Conservation (phyloP, 1,140 invertebrate genomes). For the Lucilia sericata region DNA sequence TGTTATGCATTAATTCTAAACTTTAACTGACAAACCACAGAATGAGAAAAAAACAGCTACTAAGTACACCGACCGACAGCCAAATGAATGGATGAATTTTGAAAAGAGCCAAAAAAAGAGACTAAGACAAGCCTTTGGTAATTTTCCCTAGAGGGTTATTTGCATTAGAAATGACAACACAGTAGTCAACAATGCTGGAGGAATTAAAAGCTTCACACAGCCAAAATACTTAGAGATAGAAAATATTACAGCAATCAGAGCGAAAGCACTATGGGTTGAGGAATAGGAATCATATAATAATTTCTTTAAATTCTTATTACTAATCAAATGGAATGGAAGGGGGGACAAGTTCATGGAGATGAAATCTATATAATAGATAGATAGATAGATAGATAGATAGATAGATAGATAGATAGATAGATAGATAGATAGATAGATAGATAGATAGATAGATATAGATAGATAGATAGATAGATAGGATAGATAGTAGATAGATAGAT, state of each 20-base stretch:
- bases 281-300: not conserved
- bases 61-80: not conserved
- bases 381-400: no score
- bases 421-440: no score
- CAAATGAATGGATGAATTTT: slow-evolving; percentile 15
- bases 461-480: no score
- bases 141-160: slow-evolving; percentile 9
- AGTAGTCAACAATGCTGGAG: slow-evolving; percentile 33
- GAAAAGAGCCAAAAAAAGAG: not conserved
- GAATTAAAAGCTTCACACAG: slow-evolving; percentile 18
- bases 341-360: no score
- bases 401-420: no score
- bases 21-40: slow-evolving; percentile 31
- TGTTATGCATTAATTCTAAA: slow-evolving; percentile 41
- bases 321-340: no score
- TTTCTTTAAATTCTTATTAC: no score
- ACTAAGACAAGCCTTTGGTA: not conserved
- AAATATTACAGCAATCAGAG: not conserved
- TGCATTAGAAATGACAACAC: slow-evolving; percentile 40
- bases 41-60: not conserved
- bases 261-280: not conserved
- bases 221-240: not conserved
- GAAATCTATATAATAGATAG: no score
- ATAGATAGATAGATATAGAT: no score
- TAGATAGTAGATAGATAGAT: no score